These are phyloP conservation scores for Saccopteryx leptura DNA, from an alignment of 2,113 vertebrate species.

Conservation along the genomic window DNA sequence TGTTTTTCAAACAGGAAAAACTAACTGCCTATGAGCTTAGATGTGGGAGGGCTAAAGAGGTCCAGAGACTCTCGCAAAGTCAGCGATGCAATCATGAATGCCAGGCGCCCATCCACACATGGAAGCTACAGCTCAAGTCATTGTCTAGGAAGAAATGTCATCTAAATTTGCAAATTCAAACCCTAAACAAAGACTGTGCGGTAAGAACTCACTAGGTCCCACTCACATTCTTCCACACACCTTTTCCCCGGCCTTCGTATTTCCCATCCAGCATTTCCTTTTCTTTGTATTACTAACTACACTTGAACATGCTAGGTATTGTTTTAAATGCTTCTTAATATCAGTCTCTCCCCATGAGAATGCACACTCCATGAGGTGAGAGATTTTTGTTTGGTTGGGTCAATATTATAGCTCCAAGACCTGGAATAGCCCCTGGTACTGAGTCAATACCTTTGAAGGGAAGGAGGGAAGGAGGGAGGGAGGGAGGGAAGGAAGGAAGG, in stretches of 20 bases:
- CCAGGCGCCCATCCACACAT: background rate
- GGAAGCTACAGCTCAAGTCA: background rate
- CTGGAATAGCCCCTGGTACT: background rate
- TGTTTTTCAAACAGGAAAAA: background rate
- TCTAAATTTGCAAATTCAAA: background rate
- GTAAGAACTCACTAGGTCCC: background rate
- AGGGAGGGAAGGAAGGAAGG: no score
- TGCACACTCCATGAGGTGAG: background rate
- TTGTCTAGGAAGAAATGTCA: background rate
- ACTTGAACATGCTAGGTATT: background rate
- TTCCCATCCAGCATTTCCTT: background rate
- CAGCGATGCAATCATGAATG: background rate
- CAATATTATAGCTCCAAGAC: background rate
- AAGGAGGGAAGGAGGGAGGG: background rate
- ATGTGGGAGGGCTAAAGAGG: background rate
- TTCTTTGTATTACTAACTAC: background rate
- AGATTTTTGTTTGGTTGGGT: background rate
- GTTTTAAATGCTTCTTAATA: background rate
- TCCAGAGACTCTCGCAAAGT: background rate
- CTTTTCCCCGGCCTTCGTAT: no score
- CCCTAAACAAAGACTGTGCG: background rate
- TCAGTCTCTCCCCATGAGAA: background rate
- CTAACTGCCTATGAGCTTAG: background rate
- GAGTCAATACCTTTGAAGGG: background rate
- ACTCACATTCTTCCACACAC: background rate